Evolutionary conservation across 2,888 invertebrate species (phyloP), one percentile per base, ranked within the genome.

Genomic region (Tipula unca): DNA sequence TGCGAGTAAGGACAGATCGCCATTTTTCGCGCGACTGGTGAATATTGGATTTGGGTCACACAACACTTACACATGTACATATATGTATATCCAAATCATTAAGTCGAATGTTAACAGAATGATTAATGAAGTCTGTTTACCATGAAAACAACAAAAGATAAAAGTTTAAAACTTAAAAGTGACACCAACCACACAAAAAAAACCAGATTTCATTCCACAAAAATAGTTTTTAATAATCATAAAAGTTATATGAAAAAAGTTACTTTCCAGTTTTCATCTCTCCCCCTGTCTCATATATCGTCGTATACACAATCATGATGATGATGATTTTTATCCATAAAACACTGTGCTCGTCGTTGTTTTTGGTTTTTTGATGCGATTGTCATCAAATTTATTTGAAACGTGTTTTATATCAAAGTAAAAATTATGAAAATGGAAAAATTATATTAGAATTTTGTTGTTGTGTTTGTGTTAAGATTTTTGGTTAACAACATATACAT

Each of bases 391-490:
- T 69, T 25, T 69, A 69, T 69, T 25, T 69, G 69, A 20, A 69
- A 69, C 69, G 69, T 69, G 69, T 69, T 69, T 69, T 69, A 69
- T 69, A 25, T 69, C 69, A 69, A 69, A 69, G 69, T 69, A 69
- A 69, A 69, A 69, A 69, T 69, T 69, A 69, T 69, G 69, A 69
- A 69, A 69, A 69, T 69, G 69, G 69, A 25, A 69, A 69, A 69
- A 69, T 69, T 25, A 25, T 69, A 69, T 69, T 69, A 69, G 69
- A 69, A 25, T 69, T 69, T 48, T 48, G n/a, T n/a, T n/a, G n/a
- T 48, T 48, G n/a, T 48, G n/a, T 42, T 69, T 25, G 20, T 69
- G 69, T 25, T 69, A 69, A 48, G 17, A 48, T 48, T 48, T 48
- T 48, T 20, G 8, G 48, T 54, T 54, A 54, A 13, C 6, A 6